phyloP scores from a whole-genome alignment of 2,888 invertebrate species.

The Drosophila leonis region DNA sequence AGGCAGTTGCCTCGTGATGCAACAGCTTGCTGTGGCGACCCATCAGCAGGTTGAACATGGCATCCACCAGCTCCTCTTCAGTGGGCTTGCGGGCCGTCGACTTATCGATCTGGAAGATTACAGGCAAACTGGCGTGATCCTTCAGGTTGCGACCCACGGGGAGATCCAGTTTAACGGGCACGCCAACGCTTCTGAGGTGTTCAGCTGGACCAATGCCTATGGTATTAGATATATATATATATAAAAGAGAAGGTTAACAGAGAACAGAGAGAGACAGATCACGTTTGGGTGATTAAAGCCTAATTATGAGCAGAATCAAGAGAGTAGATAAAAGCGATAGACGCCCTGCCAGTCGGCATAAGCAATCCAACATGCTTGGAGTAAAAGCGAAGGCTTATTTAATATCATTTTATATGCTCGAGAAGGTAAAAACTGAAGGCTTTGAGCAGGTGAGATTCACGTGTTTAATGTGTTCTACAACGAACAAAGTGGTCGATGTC shows the following conservation, averaged over 20 bases:
- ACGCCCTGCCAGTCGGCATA: not conserved
- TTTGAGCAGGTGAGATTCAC: not conserved
- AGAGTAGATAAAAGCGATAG: not conserved
- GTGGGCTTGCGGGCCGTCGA: constrained; percentile 81
- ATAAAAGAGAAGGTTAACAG: too few species aligned
- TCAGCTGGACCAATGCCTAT: constrained; percentile 82
- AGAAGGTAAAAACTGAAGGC: not conserved
- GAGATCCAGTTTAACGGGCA: constrained; percentile 79
- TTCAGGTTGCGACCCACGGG: constrained; percentile 91
- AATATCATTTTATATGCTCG: too few species aligned
- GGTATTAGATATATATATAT: too few species aligned
- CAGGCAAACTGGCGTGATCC: constrained; percentile 90
- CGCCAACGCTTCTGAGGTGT: constrained; percentile 73
- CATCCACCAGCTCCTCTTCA: constrained; percentile 85
- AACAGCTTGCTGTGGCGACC: constrained; percentile 86
- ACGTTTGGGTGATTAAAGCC: too few species aligned
- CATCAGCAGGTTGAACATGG: constrained; percentile 86
- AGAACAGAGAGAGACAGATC: not conserved
- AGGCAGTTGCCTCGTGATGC: constrained; percentile 86
- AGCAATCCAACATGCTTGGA: not conserved
- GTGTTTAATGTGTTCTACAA: too few species aligned
- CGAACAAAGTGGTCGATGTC: not conserved
- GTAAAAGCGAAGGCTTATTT: too few species aligned
- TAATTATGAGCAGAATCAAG: too few species aligned
- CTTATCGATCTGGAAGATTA: constrained; percentile 86